Percentiles rank a stretch among this genome's conserved stretches.
These are phyloP conservation scores for Margarornis squamiger DNA, from an alignment of 2,797 vertebrate genomes.

Conservation along the genomic window DNA sequence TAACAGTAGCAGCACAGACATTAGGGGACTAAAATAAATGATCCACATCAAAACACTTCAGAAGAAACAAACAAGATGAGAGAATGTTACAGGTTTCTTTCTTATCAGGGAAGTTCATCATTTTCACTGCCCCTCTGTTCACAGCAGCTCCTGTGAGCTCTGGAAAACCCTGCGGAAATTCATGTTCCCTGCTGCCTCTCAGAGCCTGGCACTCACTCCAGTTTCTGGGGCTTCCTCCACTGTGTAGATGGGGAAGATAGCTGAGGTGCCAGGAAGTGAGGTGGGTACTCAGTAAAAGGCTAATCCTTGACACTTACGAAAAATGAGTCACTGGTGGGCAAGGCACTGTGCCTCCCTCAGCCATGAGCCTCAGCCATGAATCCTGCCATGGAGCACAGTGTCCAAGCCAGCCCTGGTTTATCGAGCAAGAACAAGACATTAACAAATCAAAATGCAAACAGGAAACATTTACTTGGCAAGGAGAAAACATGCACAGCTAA, in stretches of 20 bases:
- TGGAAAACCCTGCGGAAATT: background rate
- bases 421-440: background rate
- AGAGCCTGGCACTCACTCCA: background rate
- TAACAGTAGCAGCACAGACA: background rate
- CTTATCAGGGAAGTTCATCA: background rate
- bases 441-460: background rate
- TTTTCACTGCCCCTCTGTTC: background rate
- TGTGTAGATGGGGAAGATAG: rapidly evolving
- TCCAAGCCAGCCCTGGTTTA: background rate
- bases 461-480: background rate
- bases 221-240: background rate
- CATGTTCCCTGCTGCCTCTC: rapidly evolving
- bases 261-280: background rate
- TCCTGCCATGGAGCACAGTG: rapidly evolving
- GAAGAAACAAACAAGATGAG: background rate
- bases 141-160: background rate
- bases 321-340: background rate
- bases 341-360: rapidly evolving
- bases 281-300: background rate
- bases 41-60: background rate
- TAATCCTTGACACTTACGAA: background rate
- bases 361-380: background rate
- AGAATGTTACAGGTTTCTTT: background rate
- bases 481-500: background rate
- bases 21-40: background rate